Conservation (phyloP, 1,140 invertebrate species). For the Matsumurasca onukii region DNA sequence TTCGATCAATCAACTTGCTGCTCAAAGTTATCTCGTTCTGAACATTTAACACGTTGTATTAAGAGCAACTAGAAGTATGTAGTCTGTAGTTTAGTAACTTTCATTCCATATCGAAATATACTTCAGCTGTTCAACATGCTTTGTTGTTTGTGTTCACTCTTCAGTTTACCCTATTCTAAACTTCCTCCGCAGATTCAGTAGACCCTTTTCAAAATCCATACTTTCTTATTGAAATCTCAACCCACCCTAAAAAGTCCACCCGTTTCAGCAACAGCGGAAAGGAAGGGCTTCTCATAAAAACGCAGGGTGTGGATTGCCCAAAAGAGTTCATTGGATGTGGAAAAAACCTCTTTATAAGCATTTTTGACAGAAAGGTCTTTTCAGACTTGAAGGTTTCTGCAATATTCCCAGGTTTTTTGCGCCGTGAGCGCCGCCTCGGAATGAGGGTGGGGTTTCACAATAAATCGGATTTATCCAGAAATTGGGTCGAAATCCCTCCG, state of each 20-base stretch:
- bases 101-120: too few species aligned
- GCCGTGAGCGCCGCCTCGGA: not conserved
- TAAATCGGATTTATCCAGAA: constrained; percentile 27
- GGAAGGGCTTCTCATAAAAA: not conserved
- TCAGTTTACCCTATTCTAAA: too few species aligned
- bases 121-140: too few species aligned
- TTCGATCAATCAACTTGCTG: too few species aligned
- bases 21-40: too few species aligned
- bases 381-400: constrained; percentile 17
- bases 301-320: not conserved
- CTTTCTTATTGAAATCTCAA: not conserved
- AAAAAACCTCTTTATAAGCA: constrained; percentile 8
- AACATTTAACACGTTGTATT: too few species aligned
- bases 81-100: too few species aligned
- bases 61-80: too few species aligned
- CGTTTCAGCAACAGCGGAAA: not conserved
- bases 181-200: too few species aligned
- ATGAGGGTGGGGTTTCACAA: constrained; percentile 21
- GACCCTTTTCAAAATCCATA: not conserved
- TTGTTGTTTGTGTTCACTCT: too few species aligned
- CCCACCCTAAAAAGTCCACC: not conserved
- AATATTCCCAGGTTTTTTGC: constrained; percentile 27
- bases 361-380: constrained; percentile 4
- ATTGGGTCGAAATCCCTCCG: constrained; percentile 25
- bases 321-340: constrained; percentile 5